phyloP scores from a whole-genome alignment of 2,113 vertebrate genomes.

The Aix galericulata region DNA sequence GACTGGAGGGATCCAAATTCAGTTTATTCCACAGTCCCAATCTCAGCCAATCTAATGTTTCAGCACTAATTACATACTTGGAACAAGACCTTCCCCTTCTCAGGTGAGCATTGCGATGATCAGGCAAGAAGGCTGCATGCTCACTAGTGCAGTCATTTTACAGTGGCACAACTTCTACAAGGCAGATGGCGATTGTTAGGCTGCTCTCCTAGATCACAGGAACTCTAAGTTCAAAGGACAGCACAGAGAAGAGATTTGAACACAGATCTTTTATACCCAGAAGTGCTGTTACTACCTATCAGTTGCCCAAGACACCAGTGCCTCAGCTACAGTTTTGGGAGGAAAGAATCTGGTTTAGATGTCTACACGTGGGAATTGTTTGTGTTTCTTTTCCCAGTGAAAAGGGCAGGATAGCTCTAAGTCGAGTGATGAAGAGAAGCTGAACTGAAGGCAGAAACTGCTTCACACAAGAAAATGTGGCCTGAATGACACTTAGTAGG shows the following conservation, averaged over 20 bases:
- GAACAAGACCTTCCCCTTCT: not conserved
- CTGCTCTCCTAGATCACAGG: not conserved
- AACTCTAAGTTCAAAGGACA: not conserved
- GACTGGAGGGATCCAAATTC: not conserved
- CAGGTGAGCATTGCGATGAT: rapidly evolving
- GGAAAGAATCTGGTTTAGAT: not conserved
- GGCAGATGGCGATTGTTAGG: not conserved
- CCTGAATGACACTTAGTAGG: not conserved
- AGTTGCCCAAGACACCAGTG: not conserved
- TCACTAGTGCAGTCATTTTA: not conserved
- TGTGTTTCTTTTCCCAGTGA: not conserved
- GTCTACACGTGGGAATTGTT: not conserved
- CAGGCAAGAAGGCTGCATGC: not conserved
- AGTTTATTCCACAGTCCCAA: not conserved
- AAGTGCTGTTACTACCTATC: not conserved
- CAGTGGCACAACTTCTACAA: not conserved
- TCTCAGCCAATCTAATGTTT: not conserved
- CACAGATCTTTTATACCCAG: not conserved
- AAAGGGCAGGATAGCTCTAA: not conserved
- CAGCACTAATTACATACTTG: not conserved
- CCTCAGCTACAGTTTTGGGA: not conserved
- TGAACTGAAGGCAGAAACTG: not conserved
- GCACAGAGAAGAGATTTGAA: not conserved
- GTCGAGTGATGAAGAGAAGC: not conserved
- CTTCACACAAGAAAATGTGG: not conserved